These are phyloP conservation scores for Volucella zonaria DNA, from an alignment of 2,888 invertebrate species.

Conservation along the genomic window DNA sequence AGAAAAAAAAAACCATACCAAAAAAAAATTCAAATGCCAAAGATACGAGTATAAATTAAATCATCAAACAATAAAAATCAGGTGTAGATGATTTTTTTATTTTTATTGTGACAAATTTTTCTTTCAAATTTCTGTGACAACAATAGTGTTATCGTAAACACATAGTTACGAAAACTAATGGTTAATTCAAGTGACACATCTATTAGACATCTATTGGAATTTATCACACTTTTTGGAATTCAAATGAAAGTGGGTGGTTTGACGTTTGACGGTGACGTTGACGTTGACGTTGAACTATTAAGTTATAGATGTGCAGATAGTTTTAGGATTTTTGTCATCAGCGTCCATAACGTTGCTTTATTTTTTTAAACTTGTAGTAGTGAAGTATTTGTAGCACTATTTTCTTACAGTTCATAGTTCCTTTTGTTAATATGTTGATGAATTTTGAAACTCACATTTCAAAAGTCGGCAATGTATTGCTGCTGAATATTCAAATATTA, in stretches of 20 bases:
- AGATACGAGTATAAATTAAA: constrained; percentile 41
- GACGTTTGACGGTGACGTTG: neutral
- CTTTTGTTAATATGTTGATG: too few species aligned
- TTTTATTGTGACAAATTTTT: constrained; percentile 33
- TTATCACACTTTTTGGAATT: constrained; percentile 62
- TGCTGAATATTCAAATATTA: too few species aligned
- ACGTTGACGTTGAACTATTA: constrained; percentile 31
- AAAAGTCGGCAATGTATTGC: too few species aligned
- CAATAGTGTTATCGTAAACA: constrained; percentile 3
- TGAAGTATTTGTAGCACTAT: too few species aligned
- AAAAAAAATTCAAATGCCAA: constrained; percentile 6
- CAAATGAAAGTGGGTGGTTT: constrained; percentile 44
- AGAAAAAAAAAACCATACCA: constrained; percentile 1
- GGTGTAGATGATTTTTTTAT: constrained; percentile 47
- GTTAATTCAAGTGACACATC: constrained; percentile 64
- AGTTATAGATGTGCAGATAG: constrained; percentile 7
- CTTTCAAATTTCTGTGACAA: constrained; percentile 33
- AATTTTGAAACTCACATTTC: too few species aligned
- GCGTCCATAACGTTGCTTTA: too few species aligned
- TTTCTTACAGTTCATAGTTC: too few species aligned
- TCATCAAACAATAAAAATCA: constrained; percentile 42
- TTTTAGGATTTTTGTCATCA: neutral
- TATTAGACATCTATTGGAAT: constrained; percentile 68
- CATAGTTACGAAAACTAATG: constrained; percentile 60
- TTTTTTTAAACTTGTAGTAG: too few species aligned